Evolutionary conservation across 2,888 invertebrate genomes (phyloP).

Genomic region (Pachliopta kotzebuea): DNA sequence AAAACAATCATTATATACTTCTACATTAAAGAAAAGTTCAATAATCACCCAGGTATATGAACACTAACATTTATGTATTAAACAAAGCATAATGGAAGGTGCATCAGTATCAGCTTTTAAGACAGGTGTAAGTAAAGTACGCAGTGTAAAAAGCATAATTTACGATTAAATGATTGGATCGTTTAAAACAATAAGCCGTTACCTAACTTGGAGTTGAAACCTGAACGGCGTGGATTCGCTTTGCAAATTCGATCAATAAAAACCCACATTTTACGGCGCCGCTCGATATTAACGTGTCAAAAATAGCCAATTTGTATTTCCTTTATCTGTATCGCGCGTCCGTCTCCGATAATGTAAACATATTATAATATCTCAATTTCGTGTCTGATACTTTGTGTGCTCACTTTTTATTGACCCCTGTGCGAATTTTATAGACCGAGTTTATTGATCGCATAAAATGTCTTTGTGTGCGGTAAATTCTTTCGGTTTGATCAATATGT

Average conservation of each 20-base stretch:
- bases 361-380: constrained; percentile 29
- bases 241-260: constrained; percentile 22
- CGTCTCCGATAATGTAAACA: constrained; percentile 20
- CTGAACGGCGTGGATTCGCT: not conserved
- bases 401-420: constrained; percentile 1
- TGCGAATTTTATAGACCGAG: constrained; percentile 4
- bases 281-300: constrained; percentile 26
- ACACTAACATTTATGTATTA: not conserved
- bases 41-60: not conserved
- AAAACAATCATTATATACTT: no score
- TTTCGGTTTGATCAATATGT: not conserved
- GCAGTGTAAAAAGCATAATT: not conserved
- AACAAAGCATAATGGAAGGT: not conserved
- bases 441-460: not conserved
- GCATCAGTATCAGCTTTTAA: not conserved
- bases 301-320: constrained; percentile 27
- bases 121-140: not conserved
- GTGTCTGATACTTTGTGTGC: constrained; percentile 6
- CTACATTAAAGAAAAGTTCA: no score
- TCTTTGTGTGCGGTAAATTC: not conserved
- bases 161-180: not conserved
- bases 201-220: not conserved
- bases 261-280: constrained; percentile 23
- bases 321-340: constrained; percentile 22
- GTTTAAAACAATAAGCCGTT: not conserved